Base-by-base conservation (phyloP, 2,113 vertebrate species). In the Passer montanus region DNA sequence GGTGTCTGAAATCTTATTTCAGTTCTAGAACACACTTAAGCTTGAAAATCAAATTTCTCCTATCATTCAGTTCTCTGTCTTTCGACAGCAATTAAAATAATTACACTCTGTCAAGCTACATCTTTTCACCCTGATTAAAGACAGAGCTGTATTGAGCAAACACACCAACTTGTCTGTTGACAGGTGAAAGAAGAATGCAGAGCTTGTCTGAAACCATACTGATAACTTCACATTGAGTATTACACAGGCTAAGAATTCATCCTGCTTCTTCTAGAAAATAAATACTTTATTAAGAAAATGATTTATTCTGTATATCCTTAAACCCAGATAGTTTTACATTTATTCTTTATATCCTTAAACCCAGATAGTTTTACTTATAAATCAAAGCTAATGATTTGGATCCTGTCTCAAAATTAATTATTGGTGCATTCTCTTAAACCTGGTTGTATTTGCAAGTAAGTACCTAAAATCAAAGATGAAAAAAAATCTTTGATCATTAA, bases 401-500 rank as follows among this genome's bases (percentile, higher is more conserved):
- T 89, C 87, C 50, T 91, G 76, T 58, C 52, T 91, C 46, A 14
- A 44, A 70, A 60, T 60, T 87, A 96, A 79, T 93, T 96, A 84
- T 52, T 86, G 59, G 22, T 62, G 19, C 1, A 0, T 87, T 77
- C 26, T 76, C 46, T 70, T 74, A 31, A 41, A 90, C 46, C n/a
- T 69, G 60, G 15, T 73, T 69, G 50, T 75, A 39, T 50, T 58
- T 87, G 60, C 78, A 90, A 90, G 39, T 39, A 84, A 93, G 39
- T 84, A 33, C 87, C 76, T 46, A 93, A 73, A 66, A 95, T 88
- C 79, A 91, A 35, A 80, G 20, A 58, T 66, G 11, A 93, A 93
- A n/a, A 88, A 93, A 94, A 70, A 60, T 59, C 75, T 94, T 93
- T 96, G 64, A 94, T 94, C 68, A 74, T 72, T 92, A 75, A 68